Evolutionary conservation across 1,140 invertebrate genomes (phyloP).

Genomic region (Trichonephila clavata): DNA sequence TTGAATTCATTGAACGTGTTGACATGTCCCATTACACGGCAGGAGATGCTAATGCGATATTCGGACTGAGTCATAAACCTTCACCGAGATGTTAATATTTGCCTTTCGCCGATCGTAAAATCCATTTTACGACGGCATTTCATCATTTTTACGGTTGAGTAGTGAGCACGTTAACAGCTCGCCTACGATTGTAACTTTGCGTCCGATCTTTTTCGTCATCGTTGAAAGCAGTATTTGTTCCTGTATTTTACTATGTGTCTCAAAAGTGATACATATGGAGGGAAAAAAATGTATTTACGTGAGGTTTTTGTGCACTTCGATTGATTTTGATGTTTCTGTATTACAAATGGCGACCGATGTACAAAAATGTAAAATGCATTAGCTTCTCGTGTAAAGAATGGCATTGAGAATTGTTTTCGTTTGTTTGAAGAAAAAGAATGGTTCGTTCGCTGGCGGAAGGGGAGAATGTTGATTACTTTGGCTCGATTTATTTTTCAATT

Average conservation of each 20-base stretch:
- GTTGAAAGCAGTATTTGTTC: neutral
- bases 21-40: neutral
- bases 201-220: too few relatives aligned
- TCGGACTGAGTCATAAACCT: neutral
- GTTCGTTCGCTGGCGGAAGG: too few relatives aligned
- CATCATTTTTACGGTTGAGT: slow-evolving; percentile 17
- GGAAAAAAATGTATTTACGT: too few relatives aligned
- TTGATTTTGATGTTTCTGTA: neutral
- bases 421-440: too few relatives aligned
- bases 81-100: slow-evolving; percentile 2
- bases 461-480: too few relatives aligned
- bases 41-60: neutral
- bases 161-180: neutral
- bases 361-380: too few relatives aligned
- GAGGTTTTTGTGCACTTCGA: neutral
- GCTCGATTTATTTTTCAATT: too few relatives aligned
- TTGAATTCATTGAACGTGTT: neutral
- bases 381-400: too few relatives aligned
- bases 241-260: neutral
- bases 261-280: too few relatives aligned
- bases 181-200: neutral
- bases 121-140: neutral
- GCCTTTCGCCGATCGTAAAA: neutral
- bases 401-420: too few relatives aligned
- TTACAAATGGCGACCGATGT: neutral